Percentiles rank a stretch among this genome's conserved stretches.
phyloP scores from a whole-genome alignment of 92 coral and sea anemone species.

The Muricea muricata region DNA sequence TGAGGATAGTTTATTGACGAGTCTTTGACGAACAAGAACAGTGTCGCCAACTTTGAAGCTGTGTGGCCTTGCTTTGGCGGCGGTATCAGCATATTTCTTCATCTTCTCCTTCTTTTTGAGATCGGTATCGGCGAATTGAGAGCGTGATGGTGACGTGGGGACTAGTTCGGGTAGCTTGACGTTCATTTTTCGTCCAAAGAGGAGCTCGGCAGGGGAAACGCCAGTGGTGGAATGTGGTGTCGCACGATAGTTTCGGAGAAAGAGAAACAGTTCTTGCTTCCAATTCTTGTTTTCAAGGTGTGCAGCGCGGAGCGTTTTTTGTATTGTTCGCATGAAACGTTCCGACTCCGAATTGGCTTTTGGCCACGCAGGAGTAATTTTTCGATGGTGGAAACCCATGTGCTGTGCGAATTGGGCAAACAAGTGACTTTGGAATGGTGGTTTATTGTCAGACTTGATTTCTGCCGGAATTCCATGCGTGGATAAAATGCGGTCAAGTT shows the following conservation, averaged over 20 bases:
- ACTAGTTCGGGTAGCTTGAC: background rate
- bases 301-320: background rate
- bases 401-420: constrained; percentile 38
- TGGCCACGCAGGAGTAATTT: background rate
- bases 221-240: background rate
- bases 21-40: background rate
- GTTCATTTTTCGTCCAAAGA: background rate
- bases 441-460: constrained; percentile 44
- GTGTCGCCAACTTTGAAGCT: background rate
- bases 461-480: constrained; percentile 41
- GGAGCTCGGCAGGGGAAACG: background rate
- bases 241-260: constrained; percentile 5
- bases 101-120: background rate
- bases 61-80: background rate
- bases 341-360: background rate
- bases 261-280: constrained; percentile 2
- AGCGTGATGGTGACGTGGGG: too few relatives aligned
- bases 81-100: constrained; percentile 1
- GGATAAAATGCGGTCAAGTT: constrained; percentile 34
- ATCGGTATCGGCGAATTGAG: too few relatives aligned
- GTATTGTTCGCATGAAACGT: background rate
- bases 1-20: background rate
- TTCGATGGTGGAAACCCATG: too few relatives aligned
- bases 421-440: constrained; percentile 37
- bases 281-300: constrained; percentile 20